These are phyloP conservation scores for Vesta saturnalis DNA, from an alignment of 2,888 invertebrate genomes.

Conservation along the genomic window DNA sequence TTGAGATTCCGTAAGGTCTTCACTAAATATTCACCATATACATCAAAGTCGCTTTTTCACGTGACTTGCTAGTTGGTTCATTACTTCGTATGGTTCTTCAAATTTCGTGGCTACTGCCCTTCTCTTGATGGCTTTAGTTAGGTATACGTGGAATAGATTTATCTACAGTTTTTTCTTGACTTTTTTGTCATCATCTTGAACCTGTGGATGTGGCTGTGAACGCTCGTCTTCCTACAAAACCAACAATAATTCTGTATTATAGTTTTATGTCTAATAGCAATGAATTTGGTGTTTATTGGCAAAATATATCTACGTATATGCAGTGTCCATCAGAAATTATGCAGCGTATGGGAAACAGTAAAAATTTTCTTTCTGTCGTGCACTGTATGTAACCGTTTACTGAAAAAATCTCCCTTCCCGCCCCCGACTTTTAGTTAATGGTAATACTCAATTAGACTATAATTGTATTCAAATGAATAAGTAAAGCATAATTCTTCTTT, in stretches of 20 bases:
- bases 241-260: too few relatives aligned
- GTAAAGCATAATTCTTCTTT: not conserved
- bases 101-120: slow-evolving; percentile 29
- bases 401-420: too few relatives aligned
- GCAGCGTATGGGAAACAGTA: too few relatives aligned
- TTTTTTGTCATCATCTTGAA: too few relatives aligned
- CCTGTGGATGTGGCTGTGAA: not conserved
- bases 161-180: slow-evolving; percentile 27
- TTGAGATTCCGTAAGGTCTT: not conserved
- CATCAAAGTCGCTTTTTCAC: slow-evolving; percentile 28
- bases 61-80: slow-evolving; percentile 31
- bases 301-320: too few relatives aligned
- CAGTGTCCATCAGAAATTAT: too few relatives aligned
- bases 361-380: too few relatives aligned
- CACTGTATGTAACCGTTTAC: too few relatives aligned
- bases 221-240: slow-evolving; percentile 9
- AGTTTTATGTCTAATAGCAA: not conserved
- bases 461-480: not conserved
- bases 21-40: too few relatives aligned
- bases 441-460: not conserved
- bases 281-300: too few relatives aligned
- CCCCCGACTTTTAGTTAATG: too few relatives aligned
- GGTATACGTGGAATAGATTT: too few relatives aligned
- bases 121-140: slow-evolving; percentile 31
- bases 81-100: slow-evolving; percentile 35